Evolutionary conservation across 30 jellyfish, hydroid and myxozoan genomes (phyloP).

Genomic region (Chrysaora quinquecirrha): DNA sequence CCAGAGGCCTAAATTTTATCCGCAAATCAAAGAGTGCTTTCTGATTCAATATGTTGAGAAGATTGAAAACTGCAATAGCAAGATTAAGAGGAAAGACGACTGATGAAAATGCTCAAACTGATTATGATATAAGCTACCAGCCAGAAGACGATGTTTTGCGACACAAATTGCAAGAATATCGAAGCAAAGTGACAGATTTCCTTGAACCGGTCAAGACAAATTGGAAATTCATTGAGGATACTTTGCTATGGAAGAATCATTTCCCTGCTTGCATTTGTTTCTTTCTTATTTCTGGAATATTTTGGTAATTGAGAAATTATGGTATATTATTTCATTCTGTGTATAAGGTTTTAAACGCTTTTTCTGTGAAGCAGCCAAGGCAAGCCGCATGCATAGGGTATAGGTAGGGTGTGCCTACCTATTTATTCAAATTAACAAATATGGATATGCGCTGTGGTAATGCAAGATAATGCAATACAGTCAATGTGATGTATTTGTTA

Average conservation of each 20-base stretch:
- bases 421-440: too few species aligned
- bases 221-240: slow-evolving; percentile 54
- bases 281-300: slow-evolving; percentile 53
- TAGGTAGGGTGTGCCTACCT: too few species aligned
- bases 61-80: slow-evolving; percentile 16
- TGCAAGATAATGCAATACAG: too few species aligned
- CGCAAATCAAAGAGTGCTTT: too few species aligned
- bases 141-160: slow-evolving; percentile 38
- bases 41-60: slow-evolving; percentile 28
- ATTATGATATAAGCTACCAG: slow-evolving; percentile 14
- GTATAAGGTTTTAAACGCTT: neutral
- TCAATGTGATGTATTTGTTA: too few species aligned
- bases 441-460: too few species aligned
- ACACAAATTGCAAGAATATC: slow-evolving; percentile 35
- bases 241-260: slow-evolving; percentile 63
- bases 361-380: too few species aligned
- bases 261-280: slow-evolving; percentile 63
- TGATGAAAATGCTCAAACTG: slow-evolving; percentile 5
- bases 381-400: too few species aligned
- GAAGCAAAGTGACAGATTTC: slow-evolving; percentile 47
- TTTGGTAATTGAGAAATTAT: slow-evolving; percentile 38
- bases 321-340: too few species aligned
- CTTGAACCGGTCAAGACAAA: slow-evolving; percentile 58
- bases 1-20: too few species aligned
- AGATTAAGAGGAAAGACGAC: slow-evolving; percentile 2